Evolutionary conservation across 1,140 invertebrate genomes (phyloP), one percentile per base, ranked within the genome.

Genomic region (Pseudachorutes palmiensis): DNA sequence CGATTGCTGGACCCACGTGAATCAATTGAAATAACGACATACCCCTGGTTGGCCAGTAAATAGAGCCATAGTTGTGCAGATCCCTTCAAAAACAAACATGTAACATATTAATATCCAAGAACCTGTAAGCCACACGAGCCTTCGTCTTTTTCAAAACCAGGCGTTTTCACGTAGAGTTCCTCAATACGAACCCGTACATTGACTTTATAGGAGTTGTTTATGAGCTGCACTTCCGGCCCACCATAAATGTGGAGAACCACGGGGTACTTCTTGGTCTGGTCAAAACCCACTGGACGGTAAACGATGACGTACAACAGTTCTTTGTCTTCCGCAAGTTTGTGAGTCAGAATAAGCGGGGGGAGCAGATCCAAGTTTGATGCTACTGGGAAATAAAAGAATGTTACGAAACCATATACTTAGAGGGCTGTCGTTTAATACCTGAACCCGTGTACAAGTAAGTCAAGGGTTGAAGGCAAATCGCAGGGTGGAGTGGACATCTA

Each of bases 161-260:
- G n/a, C n/a, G n/a, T n/a, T n/a, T n/a, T n/a, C n/a, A n/a, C n/a
- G n/a, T n/a, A n/a, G n/a, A n/a, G n/a, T n/a, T n/a, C n/a, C n/a
- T n/a, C n/a, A 66, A 12, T 19, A 22, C 32, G 70, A 60, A 59
- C 16, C 57, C 57, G 45, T 48, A 59, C 67, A 29, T 61, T 77
- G 78, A 91, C 91, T 82, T 95, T 96, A 77, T 94, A 97, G 26
- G 88, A 89, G 80, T 99, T 98, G 33, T 91, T 92, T 41, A 99
- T 96, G 33, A 97, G 84, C 82, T 98, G 95, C 29, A 98, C 94
- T 78, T 97, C 94, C 0, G 96, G 96, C 16, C 97, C 96, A 29
- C 94, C 97, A 78, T 99, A 99, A 22, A 99, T 90, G 78, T 97
- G 94, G 19, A 98, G 81, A 64, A 99, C 87, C 0, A 94, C 95